Base-by-base conservation (phyloP, 2,797 vertebrate species). In the Sibirionetta formosa region DNA sequence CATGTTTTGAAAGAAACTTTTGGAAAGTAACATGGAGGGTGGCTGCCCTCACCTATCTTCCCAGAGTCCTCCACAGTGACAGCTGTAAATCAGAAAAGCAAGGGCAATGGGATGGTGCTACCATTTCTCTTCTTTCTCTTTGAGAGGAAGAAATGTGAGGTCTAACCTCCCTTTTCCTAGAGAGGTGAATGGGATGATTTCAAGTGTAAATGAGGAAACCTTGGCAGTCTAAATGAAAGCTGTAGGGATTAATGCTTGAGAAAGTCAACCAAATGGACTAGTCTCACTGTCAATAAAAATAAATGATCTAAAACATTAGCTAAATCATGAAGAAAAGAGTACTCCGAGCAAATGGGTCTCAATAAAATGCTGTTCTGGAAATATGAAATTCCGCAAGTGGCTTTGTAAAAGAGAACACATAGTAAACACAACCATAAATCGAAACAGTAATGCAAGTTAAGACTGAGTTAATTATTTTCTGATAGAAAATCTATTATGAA, bases 221-320 rank as follows among this genome's bases (percentile, higher is more conserved):
- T 69, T 89, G 88, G 15, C 72, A 91, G 50, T 53, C 56, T 82
- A 60, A 90, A 79, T 1, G 36, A 91, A 66, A 92, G 29, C 79
- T 82, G 33, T 9, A 92, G 35, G 5, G 65, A 36, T 78, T 89
- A 87, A 90, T 87, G 79, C 94, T 79, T 94, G 76, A 80, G 92
- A 87, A 94, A 90, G 31, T 79, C 40, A 92, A 82, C 58, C 53
- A 88, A 93, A 90, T 72, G 48, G 78, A 86, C 69, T 76, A 80
- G 36, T 70, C 24, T 93, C 48, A 63, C 26, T 95, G 66, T 89
- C 91, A 94, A 84, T 96, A 95, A 94, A 92, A 85, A 95, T 51
- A 84, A 93, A 84, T 77, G 0, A 82, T 82, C 81, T 91, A 86
- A 93, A 94, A 4, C 64, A 50, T 60, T 69, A 85, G 33, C 60